phyloP scores from a whole-genome alignment of 2,113 vertebrate genomes.

The Myotis brandtii region DNA sequence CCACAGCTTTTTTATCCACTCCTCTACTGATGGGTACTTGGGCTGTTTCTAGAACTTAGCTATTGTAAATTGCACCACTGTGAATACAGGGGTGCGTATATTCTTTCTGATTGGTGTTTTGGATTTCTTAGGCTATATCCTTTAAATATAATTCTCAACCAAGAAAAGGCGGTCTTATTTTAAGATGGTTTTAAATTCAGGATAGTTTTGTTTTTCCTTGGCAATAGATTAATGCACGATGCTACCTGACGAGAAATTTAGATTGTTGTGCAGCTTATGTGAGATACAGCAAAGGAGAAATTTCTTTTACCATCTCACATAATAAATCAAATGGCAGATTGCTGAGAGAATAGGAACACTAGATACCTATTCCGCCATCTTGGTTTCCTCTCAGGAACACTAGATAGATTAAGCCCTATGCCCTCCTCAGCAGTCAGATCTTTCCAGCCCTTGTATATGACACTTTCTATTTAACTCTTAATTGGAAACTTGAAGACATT shows the following conservation, averaged over 20 bases:
- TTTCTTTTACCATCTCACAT: not conserved
- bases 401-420: not conserved
- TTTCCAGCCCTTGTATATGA: not conserved
- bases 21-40: too few relatives aligned
- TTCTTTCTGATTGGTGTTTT: too few relatives aligned
- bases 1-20: too few relatives aligned
- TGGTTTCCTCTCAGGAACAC: too few relatives aligned
- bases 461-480: slow-evolving; percentile 31
- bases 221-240: not conserved
- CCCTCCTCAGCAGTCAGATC: not conserved
- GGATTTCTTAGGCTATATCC: too few relatives aligned
- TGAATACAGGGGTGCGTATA: too few relatives aligned
- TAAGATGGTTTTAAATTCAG: slow-evolving; percentile 44
- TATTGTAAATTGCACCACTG: too few relatives aligned
- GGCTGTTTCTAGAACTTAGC: too few relatives aligned
- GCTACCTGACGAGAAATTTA: not conserved
- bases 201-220: not conserved
- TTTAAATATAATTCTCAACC: not conserved
- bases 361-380: too few relatives aligned
- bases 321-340: not conserved
- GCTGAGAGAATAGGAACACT: not conserved
- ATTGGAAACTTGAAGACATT: not conserved
- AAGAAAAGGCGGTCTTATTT: not conserved
- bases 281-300: not conserved
- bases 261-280: not conserved